Evolutionary conservation across 2,113 vertebrate species (phyloP).

Genomic region (Notothenia rossii): DNA sequence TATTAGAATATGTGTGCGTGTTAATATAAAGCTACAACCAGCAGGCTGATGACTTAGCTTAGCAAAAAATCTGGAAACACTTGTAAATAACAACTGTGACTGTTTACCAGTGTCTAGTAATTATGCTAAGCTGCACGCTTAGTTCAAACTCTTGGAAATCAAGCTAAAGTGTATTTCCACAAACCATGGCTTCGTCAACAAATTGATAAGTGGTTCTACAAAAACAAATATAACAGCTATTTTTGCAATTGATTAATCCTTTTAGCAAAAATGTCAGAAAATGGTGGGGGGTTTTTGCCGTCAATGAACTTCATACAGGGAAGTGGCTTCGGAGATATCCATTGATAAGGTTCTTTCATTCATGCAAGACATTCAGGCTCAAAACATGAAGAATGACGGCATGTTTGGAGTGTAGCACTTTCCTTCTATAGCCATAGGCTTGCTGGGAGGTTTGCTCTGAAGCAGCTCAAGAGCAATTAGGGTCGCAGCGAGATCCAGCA

Average conservation of each 20-base stretch:
- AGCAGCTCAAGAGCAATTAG: constrained; percentile 73
- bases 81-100: no score
- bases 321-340: background rate
- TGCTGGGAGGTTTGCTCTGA: constrained; percentile 68
- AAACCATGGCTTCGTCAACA: no score
- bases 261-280: no score
- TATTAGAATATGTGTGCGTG: background rate
- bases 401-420: constrained; percentile 58
- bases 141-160: no score
- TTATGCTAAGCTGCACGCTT: no score
- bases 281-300: no score
- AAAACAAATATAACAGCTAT: no score
- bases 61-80: background rate
- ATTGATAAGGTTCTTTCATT: constrained; percentile 38
- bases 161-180: no score
- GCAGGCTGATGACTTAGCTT: background rate
- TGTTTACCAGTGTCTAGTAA: no score
- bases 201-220: no score
- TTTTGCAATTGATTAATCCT: no score
- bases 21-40: background rate
- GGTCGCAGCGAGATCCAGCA: constrained; percentile 59
- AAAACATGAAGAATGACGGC: constrained; percentile 44
- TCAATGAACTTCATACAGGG: no score
- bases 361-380: constrained; percentile 35
- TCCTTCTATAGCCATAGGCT: constrained; percentile 29